Evolutionary conservation across 2,888 invertebrate species (phyloP).

Genomic region (Xestia c-nigrum): DNA sequence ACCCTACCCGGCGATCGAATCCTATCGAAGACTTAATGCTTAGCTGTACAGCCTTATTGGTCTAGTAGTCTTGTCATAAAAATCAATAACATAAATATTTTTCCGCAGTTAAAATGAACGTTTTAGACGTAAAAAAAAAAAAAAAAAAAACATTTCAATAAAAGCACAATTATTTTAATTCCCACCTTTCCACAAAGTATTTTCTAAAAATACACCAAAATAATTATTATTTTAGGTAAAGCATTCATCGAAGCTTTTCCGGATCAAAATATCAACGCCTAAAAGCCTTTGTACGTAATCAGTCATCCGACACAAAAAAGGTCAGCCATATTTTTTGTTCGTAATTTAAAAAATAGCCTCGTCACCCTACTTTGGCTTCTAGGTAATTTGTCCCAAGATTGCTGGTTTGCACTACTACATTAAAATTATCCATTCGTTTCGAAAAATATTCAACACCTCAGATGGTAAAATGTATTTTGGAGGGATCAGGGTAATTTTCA

Average conservation of each 20-base stretch:
- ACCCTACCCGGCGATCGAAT: too few relatives aligned
- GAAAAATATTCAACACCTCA: constrained; percentile 41
- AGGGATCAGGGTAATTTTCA: constrained; percentile 27
- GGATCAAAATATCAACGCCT: constrained; percentile 29
- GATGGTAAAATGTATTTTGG: constrained; percentile 29
- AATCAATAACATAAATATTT: too few relatives aligned
- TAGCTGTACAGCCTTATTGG: too few relatives aligned
- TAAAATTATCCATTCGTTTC: constrained; percentile 58
- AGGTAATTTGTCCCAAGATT: constrained; percentile 63
- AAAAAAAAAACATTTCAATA: too few relatives aligned
- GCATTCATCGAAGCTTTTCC: constrained; percentile 4
- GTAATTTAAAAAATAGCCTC: not conserved
- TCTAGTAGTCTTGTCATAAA: too few relatives aligned
- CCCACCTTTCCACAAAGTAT: not conserved
- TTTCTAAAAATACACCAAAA: not conserved
- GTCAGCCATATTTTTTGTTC: constrained; percentile 9
- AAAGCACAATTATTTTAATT: too few relatives aligned
- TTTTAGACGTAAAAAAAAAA: too few relatives aligned
- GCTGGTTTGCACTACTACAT: constrained; percentile 52
- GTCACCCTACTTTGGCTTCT: constrained; percentile 52
- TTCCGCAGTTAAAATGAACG: too few relatives aligned
- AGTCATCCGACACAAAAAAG: constrained; percentile 13
- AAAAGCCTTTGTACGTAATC: constrained; percentile 19
- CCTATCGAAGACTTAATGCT: too few relatives aligned
- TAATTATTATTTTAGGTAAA: not conserved